A percentile compares a stretch with the other conserved stretches of the same genome.
Conservation (phyloP, 2,113 vertebrate species). For the Agelaius phoeniceus region DNA sequence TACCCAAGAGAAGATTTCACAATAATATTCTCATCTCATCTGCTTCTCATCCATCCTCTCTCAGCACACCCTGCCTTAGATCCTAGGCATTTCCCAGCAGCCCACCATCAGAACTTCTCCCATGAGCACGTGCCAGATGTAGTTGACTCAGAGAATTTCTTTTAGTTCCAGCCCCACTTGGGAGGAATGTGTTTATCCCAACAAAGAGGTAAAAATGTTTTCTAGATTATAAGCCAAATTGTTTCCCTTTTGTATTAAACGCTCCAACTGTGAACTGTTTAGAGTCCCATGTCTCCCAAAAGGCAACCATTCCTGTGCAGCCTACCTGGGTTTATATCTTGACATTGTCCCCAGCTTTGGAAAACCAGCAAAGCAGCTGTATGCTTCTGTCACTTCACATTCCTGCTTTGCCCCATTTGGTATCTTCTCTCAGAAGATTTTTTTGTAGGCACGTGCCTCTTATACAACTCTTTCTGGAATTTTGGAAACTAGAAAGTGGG, state of each 20-base stretch:
- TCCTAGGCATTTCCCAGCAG: neutral
- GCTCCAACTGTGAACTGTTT: neutral
- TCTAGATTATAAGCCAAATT: neutral
- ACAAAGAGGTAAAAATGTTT: neutral
- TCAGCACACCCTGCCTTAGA: neutral
- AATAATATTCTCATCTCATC: neutral
- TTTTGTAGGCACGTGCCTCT: neutral
- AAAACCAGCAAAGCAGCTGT: neutral
- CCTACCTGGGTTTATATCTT: neutral
- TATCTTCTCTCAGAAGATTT: neutral
- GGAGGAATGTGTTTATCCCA: neutral
- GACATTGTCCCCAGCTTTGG: neutral
- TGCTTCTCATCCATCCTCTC: neutral
- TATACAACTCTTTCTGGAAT: neutral
- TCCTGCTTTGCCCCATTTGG: neutral
- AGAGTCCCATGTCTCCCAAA: neutral
- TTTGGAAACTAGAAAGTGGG: neutral
- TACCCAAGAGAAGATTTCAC: neutral
- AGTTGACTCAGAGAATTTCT: neutral
- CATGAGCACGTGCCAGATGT: rapidly evolving
- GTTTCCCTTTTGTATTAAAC: neutral
- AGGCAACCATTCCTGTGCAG: neutral
- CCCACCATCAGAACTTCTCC: neutral
- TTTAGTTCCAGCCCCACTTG: neutral
- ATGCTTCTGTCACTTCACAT: neutral